A percentile compares a stretch with the other conserved stretches of the same genome.
Conservation (phyloP, 2,113 vertebrate species). For the Dissostichus mawsoni region DNA sequence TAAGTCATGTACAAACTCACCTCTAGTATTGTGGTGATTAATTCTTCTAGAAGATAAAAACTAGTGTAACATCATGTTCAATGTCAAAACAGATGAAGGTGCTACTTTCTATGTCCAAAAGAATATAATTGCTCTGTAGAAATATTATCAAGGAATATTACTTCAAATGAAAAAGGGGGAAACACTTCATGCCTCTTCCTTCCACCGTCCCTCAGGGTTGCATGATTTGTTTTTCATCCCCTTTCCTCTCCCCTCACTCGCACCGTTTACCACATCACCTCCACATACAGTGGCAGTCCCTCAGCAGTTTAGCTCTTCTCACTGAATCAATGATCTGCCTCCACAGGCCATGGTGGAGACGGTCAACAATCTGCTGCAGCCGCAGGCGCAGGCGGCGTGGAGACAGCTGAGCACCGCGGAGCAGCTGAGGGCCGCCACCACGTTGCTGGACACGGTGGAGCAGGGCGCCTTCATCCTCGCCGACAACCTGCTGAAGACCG, state of each 20-base stretch:
- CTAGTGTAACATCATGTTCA: conserved; percentile 12
- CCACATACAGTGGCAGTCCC: conserved; percentile 40
- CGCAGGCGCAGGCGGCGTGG: conserved; percentile 92
- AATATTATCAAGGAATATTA: conserved; percentile 13
- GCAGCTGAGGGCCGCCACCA: conserved; percentile 94
- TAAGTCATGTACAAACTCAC: conserved; percentile 64
- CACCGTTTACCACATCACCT: conserved; percentile 46
- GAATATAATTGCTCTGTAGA: conserved; percentile 16
- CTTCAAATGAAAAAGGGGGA: conserved; percentile 14
- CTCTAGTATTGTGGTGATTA: conserved; percentile 64
- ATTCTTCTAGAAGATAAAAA: conserved; percentile 33
- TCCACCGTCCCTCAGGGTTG: conserved; percentile 29
- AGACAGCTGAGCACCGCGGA: conserved; percentile 90
- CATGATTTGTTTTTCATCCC: conserved; percentile 26
- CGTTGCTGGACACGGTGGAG: conserved; percentile 96
- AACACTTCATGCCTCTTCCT: not conserved
- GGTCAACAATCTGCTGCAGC: conserved; percentile 97
- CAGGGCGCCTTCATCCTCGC: conserved; percentile 98
- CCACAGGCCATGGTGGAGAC: conserved; percentile 98
- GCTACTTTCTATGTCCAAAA: conserved; percentile 30
- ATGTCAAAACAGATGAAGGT: conserved; percentile 32
- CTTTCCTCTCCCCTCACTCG: conserved; percentile 41
- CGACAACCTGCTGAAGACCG: conserved; percentile 98
- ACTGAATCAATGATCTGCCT: conserved; percentile 54
- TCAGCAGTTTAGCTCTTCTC: conserved; percentile 23